These are phyloP conservation scores for Watsonalla binaria DNA, from an alignment of 2,888 invertebrate species.

Conservation along the genomic window DNA sequence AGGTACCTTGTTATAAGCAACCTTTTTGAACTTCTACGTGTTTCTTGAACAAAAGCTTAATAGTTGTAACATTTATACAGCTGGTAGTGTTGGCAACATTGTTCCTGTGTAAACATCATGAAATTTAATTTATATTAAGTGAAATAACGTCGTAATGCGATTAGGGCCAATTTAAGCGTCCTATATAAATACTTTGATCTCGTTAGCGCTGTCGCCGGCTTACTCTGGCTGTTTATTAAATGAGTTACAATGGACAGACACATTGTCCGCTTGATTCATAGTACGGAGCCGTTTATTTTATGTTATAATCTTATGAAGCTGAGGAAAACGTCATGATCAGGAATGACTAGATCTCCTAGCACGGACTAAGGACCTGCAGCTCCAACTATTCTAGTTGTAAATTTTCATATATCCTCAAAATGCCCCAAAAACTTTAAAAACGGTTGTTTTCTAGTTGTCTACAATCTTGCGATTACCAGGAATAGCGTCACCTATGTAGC, in stretches of 20 bases:
- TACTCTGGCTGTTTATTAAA: slow-evolving; percentile 30
- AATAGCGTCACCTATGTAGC: too few species aligned
- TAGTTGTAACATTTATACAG: slow-evolving; percentile 7
- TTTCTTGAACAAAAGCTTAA: neutral
- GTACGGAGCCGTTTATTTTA: neutral
- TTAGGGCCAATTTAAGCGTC: slow-evolving; percentile 50
- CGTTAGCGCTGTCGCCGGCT: slow-evolving; percentile 31
- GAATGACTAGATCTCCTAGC: too few species aligned
- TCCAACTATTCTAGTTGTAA: too few species aligned
- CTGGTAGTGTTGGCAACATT: slow-evolving; percentile 18
- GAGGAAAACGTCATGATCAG: neutral
- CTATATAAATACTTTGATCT: slow-evolving; percentile 57
- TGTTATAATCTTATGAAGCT: neutral
- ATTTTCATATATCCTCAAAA: too few species aligned
- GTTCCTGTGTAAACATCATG: slow-evolving; percentile 23
- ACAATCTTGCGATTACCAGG: too few species aligned
- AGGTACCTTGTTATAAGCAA: neutral
- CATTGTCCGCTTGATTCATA: slow-evolving; percentile 3
- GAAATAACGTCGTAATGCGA: slow-evolving; percentile 36
- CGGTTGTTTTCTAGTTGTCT: too few species aligned
- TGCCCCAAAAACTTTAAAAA: too few species aligned
- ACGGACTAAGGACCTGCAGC: too few species aligned
- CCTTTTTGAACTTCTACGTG: too few species aligned
- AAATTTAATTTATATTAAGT: slow-evolving; percentile 47
- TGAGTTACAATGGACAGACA: slow-evolving; percentile 25